Base-by-base conservation (phyloP, 2,797 vertebrate species). In the Capromys pilorides region DNA sequence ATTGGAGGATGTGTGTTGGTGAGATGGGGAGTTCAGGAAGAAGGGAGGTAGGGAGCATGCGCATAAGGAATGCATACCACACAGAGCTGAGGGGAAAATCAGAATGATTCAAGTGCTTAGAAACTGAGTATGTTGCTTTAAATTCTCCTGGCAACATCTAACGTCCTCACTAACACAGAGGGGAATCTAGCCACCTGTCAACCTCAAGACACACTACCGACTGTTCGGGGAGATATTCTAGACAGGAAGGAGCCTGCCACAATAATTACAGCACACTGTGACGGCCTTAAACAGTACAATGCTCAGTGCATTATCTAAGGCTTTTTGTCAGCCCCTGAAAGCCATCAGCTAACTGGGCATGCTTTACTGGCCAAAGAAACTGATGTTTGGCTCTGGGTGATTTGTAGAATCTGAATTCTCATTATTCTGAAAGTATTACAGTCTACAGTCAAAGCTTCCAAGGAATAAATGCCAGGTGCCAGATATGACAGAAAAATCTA, bases 181-280 rank as follows among this genome's bases (percentile, higher is more conserved):
- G 96, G 96, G 94, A 94, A 96, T 97, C 95, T 85, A 97, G 95
- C 96, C 97, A 97, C 97, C 97, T 97, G 97, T 97, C 97, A 97
- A 97, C 96, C 96, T 92, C 96, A 96, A 97, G 96, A 97, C 91
- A 86, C 97, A 97, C 96, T 95, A 83, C 97, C 75, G 84, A 97
- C 97, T 97, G 96, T 96, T 97, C 67, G 0, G 96, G 94, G 96
- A 97, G 93, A 96, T 94, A 97, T 96, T 97, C 86, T 96, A 97
- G 96, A 97, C 96, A 97, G 96, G 95, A 97, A 97, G 95, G 97
- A 97, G 97, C 95, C 97, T 97, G 94, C 96, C 96, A 94, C 97
- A 96, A 91, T 96, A 97, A 97, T 97, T 96, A 96, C 88, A 96
- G 91, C 87, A 82, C 94, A 93, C 92, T 95, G 93, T 71, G 95